phyloP scores from a whole-genome alignment of 2,113 vertebrate species.

The Ochotona princeps region DNA sequence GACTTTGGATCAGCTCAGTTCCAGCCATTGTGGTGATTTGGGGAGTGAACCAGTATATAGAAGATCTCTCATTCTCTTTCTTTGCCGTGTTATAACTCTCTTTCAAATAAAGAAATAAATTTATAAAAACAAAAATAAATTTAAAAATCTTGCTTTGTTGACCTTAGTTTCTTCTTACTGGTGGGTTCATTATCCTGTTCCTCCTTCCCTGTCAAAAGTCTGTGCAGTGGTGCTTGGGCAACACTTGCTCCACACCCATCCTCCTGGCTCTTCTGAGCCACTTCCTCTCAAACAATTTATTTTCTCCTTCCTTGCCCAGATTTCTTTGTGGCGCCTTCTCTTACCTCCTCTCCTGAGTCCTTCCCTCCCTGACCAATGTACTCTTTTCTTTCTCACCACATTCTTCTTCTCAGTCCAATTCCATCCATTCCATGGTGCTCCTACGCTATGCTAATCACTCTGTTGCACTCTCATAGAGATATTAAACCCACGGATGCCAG shows the following conservation, averaged over 20 bases:
- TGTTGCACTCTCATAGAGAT: not conserved
- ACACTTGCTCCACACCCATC: not conserved
- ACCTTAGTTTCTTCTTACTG: not conserved
- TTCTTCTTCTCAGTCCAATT: not conserved
- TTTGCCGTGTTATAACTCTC: too few species aligned
- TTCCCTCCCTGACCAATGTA: not conserved
- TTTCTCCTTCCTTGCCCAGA: not conserved
- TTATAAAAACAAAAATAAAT: not conserved
- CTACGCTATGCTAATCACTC: not conserved
- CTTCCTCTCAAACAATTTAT: not conserved
- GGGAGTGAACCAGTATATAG: too few species aligned
- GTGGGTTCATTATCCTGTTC: not conserved
- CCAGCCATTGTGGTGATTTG: too few species aligned
- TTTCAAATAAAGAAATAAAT: too few species aligned
- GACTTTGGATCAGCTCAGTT: too few species aligned
- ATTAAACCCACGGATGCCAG: not conserved
- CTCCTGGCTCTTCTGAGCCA: not conserved
- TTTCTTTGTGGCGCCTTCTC: not conserved
- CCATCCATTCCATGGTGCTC: not conserved
- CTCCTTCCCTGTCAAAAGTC: not conserved
- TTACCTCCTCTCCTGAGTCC: not conserved
- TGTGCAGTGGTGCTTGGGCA: not conserved
- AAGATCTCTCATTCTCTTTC: too few species aligned
- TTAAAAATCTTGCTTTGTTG: not conserved
- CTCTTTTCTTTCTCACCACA: not conserved